Percentiles rank a stretch among this genome's conserved stretches.
These are phyloP conservation scores for Phalacrocorax aristotelis DNA, from an alignment of 2,113 vertebrate species.

Conservation along the genomic window DNA sequence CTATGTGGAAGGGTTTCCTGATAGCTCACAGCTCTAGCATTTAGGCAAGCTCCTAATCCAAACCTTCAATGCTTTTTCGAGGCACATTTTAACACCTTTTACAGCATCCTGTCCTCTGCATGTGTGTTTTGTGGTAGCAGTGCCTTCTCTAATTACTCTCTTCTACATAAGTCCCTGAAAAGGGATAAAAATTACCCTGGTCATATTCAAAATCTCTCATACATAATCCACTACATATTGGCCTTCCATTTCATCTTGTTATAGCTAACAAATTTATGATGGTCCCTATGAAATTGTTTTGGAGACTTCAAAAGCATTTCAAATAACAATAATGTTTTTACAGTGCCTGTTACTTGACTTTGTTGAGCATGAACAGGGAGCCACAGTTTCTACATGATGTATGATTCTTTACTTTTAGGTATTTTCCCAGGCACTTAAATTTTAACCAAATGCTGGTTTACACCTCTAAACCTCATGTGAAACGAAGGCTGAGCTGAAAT, in stretches of 20 bases:
- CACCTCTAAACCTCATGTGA: neutral
- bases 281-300: constrained; percentile 53
- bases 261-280: constrained; percentile 41
- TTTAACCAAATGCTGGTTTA: neutral
- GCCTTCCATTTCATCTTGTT: constrained; percentile 36
- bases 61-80: neutral
- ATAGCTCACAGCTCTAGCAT: neutral
- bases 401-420: neutral
- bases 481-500: neutral
- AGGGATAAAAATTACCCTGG: constrained; percentile 16
- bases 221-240: constrained; percentile 31
- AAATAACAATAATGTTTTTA: neutral
- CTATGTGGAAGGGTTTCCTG: neutral
- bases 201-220: constrained; percentile 38
- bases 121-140: neutral
- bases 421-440: neutral
- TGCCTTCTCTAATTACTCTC: neutral
- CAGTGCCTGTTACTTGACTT: neutral
- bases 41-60: constrained; percentile 26
- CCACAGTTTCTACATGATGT: neutral
- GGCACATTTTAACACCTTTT: neutral
- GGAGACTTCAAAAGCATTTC: constrained; percentile 37
- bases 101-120: neutral
- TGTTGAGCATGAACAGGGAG: neutral
- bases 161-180: constrained; percentile 38